Evolutionary conservation across 1,140 invertebrate species (phyloP).

Genomic region (Globodera rostochiensis): DNA sequence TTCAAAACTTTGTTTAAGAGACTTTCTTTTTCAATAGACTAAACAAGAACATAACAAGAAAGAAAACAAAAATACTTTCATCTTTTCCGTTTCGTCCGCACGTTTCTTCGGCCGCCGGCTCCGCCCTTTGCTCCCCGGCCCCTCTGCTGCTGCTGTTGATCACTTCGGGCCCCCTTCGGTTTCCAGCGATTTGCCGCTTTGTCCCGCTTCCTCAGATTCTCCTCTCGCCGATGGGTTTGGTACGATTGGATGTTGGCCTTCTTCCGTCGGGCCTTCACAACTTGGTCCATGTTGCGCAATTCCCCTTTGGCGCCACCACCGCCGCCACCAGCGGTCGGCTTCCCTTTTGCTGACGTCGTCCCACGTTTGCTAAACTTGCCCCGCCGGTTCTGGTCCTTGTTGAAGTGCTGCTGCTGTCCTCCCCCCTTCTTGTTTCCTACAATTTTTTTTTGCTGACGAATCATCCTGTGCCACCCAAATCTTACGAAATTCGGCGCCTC

Average conservation of each 20-base stretch:
- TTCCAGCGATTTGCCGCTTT: not conserved
- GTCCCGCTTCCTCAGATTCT: constrained; percentile 32
- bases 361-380: constrained; percentile 9
- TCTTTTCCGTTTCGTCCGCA: not conserved
- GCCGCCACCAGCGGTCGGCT: not conserved
- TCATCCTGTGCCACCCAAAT: not conserved
- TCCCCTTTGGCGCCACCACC: constrained; percentile 55
- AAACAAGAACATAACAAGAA: not conserved
- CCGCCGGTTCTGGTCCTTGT: not conserved
- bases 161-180: no score
- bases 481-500: not conserved
- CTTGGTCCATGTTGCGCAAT: constrained; percentile 49
- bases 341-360: not conserved
- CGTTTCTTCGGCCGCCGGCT: not conserved
- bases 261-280: constrained; percentile 37
- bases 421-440: not conserved
- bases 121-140: not conserved
- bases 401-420: constrained; percentile 7
- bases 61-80: not conserved
- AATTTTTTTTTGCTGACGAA: constrained; percentile 4
- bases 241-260: constrained; percentile 43
- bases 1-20: no score
- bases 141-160: no score
- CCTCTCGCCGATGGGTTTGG: constrained; percentile 40
- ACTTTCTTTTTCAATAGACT: no score